Base-by-base conservation (phyloP, 2,888 invertebrate species). In the Cordylochernes scorpioides region DNA sequence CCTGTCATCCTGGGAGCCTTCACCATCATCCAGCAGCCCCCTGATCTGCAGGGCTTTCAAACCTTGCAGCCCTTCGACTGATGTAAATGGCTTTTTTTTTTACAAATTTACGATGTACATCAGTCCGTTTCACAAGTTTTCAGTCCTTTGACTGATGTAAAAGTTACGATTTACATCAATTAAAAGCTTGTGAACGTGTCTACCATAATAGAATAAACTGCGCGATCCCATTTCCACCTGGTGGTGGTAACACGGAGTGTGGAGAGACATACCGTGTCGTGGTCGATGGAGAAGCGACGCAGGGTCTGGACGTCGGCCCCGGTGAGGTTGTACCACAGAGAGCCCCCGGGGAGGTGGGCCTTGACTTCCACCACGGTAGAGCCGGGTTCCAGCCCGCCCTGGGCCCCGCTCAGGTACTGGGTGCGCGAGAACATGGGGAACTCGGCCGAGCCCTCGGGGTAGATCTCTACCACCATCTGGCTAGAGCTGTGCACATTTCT, bases 241-340 rank as follows among this genome's bases (percentile, higher is more conserved):
- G n/a, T n/a, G n/a, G n/a, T n/a, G n/a, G n/a, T n/a, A n/a, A n/a
- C n/a, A n/a, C n/a, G n/a, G n/a, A n/a, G n/a, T n/a, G n/a, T n/a
- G n/a, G n/a, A n/a, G n/a, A 7, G 4, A 17, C 17, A 22, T 38
- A 36, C 39, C 13, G 42, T 40, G 27, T 43, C 41, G 15, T 38
- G 34, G 31, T 44, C 42, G 15, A 44, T 42, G 6, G 35, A 35
- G 21, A 44, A 44, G 8, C 37, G 35, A 19, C 38, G 31, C 6
- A 40, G 29, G 5, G 32, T 27, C 3, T 31, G 29, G n/a, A 35
- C 39, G 19, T 40, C 36, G 5, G 36, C 32, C 9, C 32, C 33
- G 5, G 42, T 36, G 5, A 45, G 39, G 31, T 42, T 44, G 29
- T 44, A 46, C 29, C 30, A 35, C 4, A 45, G 38, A 4, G 40